phyloP scores from a whole-genome alignment of 2,888 invertebrate genomes.

The Mesorhabditis belari region DNA sequence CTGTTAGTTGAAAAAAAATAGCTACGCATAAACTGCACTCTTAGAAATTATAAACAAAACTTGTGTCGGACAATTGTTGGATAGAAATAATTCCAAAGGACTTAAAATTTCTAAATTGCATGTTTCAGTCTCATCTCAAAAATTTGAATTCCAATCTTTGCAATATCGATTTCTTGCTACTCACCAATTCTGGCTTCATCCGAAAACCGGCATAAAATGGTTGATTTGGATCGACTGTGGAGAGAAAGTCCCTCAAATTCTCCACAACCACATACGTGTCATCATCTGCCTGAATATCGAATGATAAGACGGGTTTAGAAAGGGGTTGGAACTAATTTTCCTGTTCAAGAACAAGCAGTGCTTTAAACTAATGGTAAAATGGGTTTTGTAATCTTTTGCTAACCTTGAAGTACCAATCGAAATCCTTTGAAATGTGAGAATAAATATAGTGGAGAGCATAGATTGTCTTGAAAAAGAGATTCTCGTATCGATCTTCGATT shows the following conservation, averaged over 20 bases:
- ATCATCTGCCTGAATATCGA: slow-evolving; percentile 36
- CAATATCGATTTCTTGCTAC: not conserved
- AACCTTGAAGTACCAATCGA: slow-evolving; percentile 44
- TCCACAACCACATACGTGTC: slow-evolving; percentile 41
- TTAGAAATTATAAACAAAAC: too few species aligned
- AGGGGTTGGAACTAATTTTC: not conserved
- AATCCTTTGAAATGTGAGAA: slow-evolving; percentile 23
- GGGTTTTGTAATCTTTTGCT: too few species aligned
- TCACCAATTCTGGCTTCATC: slow-evolving; percentile 31
- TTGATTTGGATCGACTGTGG: slow-evolving; percentile 19
- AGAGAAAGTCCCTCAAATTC: slow-evolving; percentile 24
- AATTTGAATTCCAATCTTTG: too few species aligned
- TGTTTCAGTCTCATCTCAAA: too few species aligned
- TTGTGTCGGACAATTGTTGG: too few species aligned
- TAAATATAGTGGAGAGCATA: slow-evolving; percentile 33
- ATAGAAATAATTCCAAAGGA: too few species aligned
- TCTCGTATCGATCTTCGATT: slow-evolving; percentile 26
- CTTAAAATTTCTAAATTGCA: too few species aligned
- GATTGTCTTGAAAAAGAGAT: slow-evolving; percentile 36
- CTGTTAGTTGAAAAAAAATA: too few species aligned
- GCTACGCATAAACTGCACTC: not conserved
- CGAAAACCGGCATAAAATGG: slow-evolving; percentile 35
- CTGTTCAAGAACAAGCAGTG: not conserved
- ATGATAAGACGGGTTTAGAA: not conserved
- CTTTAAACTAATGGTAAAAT: not conserved